Conservation (phyloP, 2,113 vertebrate genomes). For the Pipra filicauda region DNA sequence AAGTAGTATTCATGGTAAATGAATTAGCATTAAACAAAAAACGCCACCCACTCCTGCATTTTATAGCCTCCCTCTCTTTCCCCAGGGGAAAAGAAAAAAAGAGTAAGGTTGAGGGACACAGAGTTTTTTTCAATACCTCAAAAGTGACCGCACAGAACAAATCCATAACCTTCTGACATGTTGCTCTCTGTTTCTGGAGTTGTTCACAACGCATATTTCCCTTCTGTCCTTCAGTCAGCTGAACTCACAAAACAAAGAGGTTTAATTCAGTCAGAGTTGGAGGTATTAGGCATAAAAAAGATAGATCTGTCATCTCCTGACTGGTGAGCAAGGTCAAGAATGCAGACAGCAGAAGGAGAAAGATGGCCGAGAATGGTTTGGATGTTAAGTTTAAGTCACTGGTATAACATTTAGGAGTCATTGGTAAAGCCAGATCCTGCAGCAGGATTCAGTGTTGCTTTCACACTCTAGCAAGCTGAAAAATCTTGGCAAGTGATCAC, state of each 20-base stretch:
- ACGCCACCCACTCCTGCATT: not conserved
- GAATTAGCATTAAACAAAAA: not conserved
- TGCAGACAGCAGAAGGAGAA: not conserved
- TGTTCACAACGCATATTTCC: not conserved
- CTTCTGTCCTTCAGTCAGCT: not conserved
- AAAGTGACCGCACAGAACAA: not conserved
- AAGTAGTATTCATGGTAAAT: not conserved
- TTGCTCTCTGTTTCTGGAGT: not conserved
- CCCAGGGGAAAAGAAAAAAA: accelerated
- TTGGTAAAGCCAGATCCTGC: not conserved
- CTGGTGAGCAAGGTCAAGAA: not conserved
- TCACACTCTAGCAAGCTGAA: not conserved
- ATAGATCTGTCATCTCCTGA: not conserved
- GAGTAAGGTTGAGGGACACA: not conserved
- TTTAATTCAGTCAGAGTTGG: not conserved
- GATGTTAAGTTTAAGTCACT: not conserved
- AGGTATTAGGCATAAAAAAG: not conserved
- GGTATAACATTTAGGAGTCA: not conserved
- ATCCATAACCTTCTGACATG: not conserved
- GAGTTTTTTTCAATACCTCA: not conserved
- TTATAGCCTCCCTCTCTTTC: not conserved
- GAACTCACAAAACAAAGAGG: not conserved
- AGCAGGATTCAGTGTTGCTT: not conserved
- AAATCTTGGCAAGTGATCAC: not conserved
- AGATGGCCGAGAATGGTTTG: not conserved